A percentile compares a stretch with the other conserved stretches of the same genome.
Conservation (phyloP, 2,113 vertebrate species). For the Anoura caudifer region DNA sequence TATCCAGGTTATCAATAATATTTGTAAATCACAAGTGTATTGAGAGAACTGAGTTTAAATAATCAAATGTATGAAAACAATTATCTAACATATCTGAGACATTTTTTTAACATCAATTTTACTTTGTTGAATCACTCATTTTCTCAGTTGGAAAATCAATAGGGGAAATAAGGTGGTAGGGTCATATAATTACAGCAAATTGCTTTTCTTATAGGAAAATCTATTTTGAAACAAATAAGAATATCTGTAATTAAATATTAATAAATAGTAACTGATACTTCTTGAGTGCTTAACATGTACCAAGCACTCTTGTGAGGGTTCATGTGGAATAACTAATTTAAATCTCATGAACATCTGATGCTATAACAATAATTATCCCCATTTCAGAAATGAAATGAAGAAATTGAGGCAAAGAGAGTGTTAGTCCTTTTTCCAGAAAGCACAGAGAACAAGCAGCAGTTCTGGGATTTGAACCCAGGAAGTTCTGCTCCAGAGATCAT, state of each 20-base stretch:
- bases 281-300: neutral
- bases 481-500: neutral
- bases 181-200: neutral
- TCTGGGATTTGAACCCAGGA: neutral
- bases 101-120: neutral
- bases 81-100: neutral
- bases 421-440: neutral
- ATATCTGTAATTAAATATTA: neutral
- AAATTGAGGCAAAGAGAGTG: neutral
- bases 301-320: neutral
- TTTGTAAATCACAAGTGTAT: neutral
- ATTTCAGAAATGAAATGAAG: neutral
- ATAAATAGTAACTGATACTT: neutral
- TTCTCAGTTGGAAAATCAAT: neutral
- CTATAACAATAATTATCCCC: neutral
- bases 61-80: conserved; percentile 6
- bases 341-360: neutral
- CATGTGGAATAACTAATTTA: neutral
- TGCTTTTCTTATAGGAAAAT: conserved; percentile 18
- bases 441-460: neutral
- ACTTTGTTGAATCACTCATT: neutral
- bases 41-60: neutral
- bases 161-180: neutral
- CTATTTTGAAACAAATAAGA: neutral
- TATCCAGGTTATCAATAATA: neutral